phyloP scores from a whole-genome alignment of 2,113 vertebrate genomes.

The Phylloscopus whistleri region DNA sequence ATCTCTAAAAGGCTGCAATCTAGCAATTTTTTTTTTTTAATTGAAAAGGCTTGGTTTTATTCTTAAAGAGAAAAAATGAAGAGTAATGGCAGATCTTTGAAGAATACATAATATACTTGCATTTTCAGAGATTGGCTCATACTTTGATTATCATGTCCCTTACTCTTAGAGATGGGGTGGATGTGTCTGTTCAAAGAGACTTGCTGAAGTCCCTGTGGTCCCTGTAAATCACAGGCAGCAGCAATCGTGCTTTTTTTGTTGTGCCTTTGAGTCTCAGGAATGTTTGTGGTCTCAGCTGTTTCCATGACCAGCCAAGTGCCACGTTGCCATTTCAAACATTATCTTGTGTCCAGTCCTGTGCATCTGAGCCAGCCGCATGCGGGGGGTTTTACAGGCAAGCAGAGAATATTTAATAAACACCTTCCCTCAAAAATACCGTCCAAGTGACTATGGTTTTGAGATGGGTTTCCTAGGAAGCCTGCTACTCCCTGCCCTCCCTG shows the following conservation, averaged over 20 bases:
- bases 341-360: background rate
- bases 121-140: background rate
- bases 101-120: background rate
- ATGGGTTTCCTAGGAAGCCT: background rate
- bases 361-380: background rate
- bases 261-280: background rate
- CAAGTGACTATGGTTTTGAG: fast-evolving
- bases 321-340: background rate
- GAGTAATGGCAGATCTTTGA: background rate
- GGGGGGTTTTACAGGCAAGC: fast-evolving
- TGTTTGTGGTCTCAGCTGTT: conserved; percentile 16
- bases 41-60: background rate
- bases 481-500: background rate
- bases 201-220: fast-evolving
- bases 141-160: background rate
- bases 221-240: background rate
- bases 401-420: background rate
- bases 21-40: background rate
- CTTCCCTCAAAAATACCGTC: background rate
- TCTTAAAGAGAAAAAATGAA: background rate
- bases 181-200: background rate
- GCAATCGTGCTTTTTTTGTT: background rate
- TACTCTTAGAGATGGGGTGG: background rate
- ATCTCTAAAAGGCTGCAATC: background rate
- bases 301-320: background rate